Base-by-base conservation (phyloP, 2,888 invertebrate genomes). In the Acronicta aceris region DNA sequence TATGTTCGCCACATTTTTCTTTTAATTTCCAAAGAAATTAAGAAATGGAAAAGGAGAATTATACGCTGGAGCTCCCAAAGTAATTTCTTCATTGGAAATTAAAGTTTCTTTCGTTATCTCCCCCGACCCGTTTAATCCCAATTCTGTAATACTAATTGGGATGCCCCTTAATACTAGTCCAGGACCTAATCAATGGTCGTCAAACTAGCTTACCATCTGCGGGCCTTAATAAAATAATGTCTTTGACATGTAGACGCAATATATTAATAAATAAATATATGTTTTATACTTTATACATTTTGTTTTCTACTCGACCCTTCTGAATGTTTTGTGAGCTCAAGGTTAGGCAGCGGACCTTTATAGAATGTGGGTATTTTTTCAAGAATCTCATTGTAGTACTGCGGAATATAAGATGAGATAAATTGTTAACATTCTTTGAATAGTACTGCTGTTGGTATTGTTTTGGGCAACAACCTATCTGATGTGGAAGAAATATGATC, bases 91-190 rank as follows among this genome's bases (percentile, higher is more conserved):
- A 53, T 57, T 57, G 38, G 48, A 49, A 66, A 69, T 59, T 47
- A 60, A 78, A 69, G 52, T 58, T 69, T 46, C 66, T 57, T 55
- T 63, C 65, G 59, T 58, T 67, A 64, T 69, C 66, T 71, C 57
- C 57, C n/a, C 59, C 33, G 42, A 74, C 52, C 55, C 54, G 48
- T 67, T 70, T 65, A 66, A 56, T 76, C 62, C 56, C 55, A 55
- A 65, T 73, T 70, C 64, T 61, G 73, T 76, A 59, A 73, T 61
- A 72, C 68, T 76, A 76, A 76, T 77, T 78, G 73, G 48, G 45
- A 46, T 33, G 46, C n/a, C 67, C 68, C 60, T 67, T 75, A 67
- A 62, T 62, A 60, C 61, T 46, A 33, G 40, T 27, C 10, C 17
- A 40, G 49, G 43, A 38, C 38, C 56, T 62, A 72, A 75, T 76